Percentiles rank a stretch among this genome's conserved stretches.
Evolutionary conservation across 1,140 invertebrate species (phyloP).

Genomic region (Drosophila nasuta): DNA sequence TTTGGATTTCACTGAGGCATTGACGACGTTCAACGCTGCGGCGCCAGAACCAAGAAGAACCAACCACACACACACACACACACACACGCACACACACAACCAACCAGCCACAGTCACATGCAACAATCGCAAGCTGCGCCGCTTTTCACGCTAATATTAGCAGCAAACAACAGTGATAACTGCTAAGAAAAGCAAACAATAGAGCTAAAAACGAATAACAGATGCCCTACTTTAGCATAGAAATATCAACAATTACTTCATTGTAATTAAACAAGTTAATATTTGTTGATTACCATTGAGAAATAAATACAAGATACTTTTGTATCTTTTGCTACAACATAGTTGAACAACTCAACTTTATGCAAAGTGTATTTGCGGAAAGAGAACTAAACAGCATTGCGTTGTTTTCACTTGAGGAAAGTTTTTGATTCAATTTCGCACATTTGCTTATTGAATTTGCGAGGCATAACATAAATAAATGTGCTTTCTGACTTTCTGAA

Average conservation of each 20-base stretch:
- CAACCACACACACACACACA: conserved; percentile 7
- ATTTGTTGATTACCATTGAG: background rate
- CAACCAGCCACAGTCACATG: conserved; percentile 30
- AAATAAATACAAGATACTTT: background rate
- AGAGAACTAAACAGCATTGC: conserved; percentile 24
- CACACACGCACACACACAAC: background rate
- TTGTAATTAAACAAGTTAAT: background rate
- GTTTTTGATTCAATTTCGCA: conserved; percentile 47
- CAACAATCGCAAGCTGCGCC: conserved; percentile 54
- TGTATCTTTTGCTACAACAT: no score
- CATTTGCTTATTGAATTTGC: conserved; percentile 36
- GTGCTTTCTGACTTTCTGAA: conserved; percentile 31
- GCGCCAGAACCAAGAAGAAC: conserved; percentile 35
- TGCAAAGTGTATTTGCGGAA: conserved; percentile 14
- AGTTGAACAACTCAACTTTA: no score
- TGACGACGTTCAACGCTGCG: background rate
- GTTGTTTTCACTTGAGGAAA: conserved; percentile 46
- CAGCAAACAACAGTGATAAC: conserved; percentile 45
- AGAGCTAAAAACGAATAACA: background rate
- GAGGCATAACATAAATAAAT: conserved; percentile 45
- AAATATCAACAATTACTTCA: background rate
- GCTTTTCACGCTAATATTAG: conserved; percentile 58
- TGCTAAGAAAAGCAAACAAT: background rate
- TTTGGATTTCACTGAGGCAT: conserved; percentile 43
- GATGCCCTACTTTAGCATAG: conserved; percentile 14